phyloP scores from a whole-genome alignment of 1,140 invertebrate genomes.

The Theocolax elegans region DNA sequence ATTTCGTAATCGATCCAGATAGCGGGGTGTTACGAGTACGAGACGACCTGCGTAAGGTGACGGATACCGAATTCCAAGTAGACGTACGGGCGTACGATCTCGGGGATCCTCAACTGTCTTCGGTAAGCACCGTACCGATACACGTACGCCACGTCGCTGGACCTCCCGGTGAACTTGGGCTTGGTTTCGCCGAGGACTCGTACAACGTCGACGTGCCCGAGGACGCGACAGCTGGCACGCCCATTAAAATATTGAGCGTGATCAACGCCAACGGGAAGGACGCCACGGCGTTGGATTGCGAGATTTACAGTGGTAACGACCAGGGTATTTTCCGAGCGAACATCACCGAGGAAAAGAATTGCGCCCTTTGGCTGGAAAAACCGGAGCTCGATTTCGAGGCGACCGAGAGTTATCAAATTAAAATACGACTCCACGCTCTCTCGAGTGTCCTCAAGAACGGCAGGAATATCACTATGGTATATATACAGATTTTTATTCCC shows the following conservation, averaged over 20 bases:
- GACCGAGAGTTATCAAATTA: slow-evolving; percentile 78
- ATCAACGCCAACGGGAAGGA: slow-evolving; percentile 77
- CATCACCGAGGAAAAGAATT: slow-evolving; percentile 81
- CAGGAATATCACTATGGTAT: slow-evolving; percentile 74
- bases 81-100: slow-evolving; percentile 89
- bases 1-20: slow-evolving; percentile 88
- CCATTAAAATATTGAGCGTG: slow-evolving; percentile 79
- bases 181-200: slow-evolving; percentile 84
- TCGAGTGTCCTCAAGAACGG: slow-evolving; percentile 81
- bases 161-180: slow-evolving; percentile 74
- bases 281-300: slow-evolving; percentile 76
- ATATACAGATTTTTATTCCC: too few species aligned
- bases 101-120: slow-evolving; percentile 84
- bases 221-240: slow-evolving; percentile 75
- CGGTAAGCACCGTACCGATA: slow-evolving; percentile 81
- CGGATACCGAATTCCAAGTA: slow-evolving; percentile 86
- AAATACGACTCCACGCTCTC: slow-evolving; percentile 79
- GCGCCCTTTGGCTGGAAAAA: slow-evolving; percentile 77
- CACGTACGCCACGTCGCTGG: slow-evolving; percentile 84
- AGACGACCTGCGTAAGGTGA: slow-evolving; percentile 85
- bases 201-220: slow-evolving; percentile 85
- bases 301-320: slow-evolving; percentile 78
- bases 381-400: slow-evolving; percentile 81
- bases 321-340: slow-evolving; percentile 77
- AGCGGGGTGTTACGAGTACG: slow-evolving; percentile 81